Conservation (phyloP, 2,888 invertebrate species). For the Oligia strigilis region DNA sequence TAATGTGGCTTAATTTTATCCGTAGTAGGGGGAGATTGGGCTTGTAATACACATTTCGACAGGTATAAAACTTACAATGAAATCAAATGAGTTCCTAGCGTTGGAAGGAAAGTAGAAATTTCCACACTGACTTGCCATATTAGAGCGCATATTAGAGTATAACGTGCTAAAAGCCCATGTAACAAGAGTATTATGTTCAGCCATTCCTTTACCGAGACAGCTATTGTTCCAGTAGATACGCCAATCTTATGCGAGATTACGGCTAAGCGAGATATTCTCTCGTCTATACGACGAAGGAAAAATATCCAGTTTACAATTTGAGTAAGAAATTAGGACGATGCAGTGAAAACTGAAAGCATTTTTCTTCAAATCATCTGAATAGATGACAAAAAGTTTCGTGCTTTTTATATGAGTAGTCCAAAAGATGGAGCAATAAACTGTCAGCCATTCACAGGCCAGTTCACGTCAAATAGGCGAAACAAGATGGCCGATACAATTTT, state of each 20-base stretch:
- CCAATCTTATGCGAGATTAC: slow-evolving; percentile 67
- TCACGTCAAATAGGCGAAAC: slow-evolving; percentile 22
- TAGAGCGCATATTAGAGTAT: slow-evolving; percentile 57
- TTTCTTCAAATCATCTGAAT: slow-evolving; percentile 7
- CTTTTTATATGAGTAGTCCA: slow-evolving; percentile 3
- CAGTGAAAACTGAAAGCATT: not conserved
- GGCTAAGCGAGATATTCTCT: slow-evolving; percentile 52
- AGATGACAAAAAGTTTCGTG: not conserved
- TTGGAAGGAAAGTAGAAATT: slow-evolving; percentile 62
- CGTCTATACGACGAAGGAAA: slow-evolving; percentile 47
- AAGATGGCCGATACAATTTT: slow-evolving; percentile 41
- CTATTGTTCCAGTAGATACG: slow-evolving; percentile 70
- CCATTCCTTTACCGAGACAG: slow-evolving; percentile 68
- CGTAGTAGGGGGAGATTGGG: slow-evolving; percentile 40
- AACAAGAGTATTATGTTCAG: slow-evolving; percentile 70
- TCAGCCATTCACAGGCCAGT: slow-evolving; percentile 7
- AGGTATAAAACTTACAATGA: slow-evolving; percentile 64
- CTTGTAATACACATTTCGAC: slow-evolving; percentile 56
- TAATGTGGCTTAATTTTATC: slow-evolving; percentile 53
- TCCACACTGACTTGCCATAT: slow-evolving; percentile 60
- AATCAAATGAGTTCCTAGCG: slow-evolving; percentile 61
- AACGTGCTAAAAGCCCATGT: slow-evolving; percentile 71
- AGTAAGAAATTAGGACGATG: slow-evolving; percentile 11
- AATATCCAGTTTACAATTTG: slow-evolving; percentile 24
- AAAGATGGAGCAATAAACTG: slow-evolving; percentile 16